Percentiles rank a stretch among this genome's conserved stretches.
These are phyloP conservation scores for Cercocebus atys DNA, from an alignment of 2,113 vertebrate species.

Conservation along the genomic window DNA sequence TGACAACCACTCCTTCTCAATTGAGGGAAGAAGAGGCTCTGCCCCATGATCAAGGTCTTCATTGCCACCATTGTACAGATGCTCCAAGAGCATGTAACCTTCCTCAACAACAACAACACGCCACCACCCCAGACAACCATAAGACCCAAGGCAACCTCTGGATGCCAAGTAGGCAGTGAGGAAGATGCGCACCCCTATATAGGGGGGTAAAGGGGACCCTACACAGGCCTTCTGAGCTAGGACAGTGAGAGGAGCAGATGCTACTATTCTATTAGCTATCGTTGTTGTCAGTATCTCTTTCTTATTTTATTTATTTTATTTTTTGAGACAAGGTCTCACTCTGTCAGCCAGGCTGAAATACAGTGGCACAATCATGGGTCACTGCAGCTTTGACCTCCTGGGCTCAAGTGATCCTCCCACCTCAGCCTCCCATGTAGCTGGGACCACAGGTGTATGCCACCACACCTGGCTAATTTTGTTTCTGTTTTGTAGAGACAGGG, in stretches of 20 bases:
- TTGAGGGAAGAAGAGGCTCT: background rate
- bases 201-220: rapidly evolving
- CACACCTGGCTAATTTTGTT: too few relatives aligned
- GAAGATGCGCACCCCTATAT: rapidly evolving
- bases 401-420: too few relatives aligned
- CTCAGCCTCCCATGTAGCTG: too few relatives aligned
- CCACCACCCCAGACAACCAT: background rate
- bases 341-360: too few relatives aligned
- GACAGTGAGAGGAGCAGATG: too few relatives aligned
- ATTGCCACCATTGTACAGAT: background rate
- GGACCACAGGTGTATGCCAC: too few relatives aligned
- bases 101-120: background rate
- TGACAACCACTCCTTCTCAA: background rate
- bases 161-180: background rate
- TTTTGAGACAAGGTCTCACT: too few relatives aligned
- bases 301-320: too few relatives aligned
- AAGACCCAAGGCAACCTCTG: background rate
- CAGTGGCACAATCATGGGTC: too few relatives aligned
- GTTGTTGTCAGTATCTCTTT: background rate
- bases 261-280: background rate
- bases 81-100: background rate
- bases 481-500: too few relatives aligned
- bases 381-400: too few relatives aligned
- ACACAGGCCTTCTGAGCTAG: background rate
- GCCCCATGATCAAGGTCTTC: background rate